Evolutionary conservation across 2,113 vertebrate species (phyloP).

Genomic region (Thamnophis sirtalis): DNA sequence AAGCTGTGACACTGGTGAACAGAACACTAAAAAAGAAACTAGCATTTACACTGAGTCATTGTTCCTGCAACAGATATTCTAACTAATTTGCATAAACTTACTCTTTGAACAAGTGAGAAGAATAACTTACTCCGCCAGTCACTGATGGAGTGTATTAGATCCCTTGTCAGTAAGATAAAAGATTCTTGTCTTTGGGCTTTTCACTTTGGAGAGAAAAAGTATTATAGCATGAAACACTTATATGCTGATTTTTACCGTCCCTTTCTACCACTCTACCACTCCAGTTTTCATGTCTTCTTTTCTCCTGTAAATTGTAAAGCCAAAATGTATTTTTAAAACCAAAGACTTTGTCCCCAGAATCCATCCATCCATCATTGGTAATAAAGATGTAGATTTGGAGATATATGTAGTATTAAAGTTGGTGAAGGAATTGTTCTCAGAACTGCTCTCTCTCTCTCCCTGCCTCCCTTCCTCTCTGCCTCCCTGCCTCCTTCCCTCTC

Average conservation of each 20-base stretch:
- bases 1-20: background rate
- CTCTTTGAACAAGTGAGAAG: background rate
- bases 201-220: background rate
- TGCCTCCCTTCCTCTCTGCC: too few species aligned
- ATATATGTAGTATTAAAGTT: background rate
- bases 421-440: background rate
- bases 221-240: background rate
- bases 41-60: background rate
- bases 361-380: background rate
- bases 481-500: too few species aligned
- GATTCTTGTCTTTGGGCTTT: background rate
- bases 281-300: background rate
- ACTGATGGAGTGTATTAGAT: conserved; percentile 17
- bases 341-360: background rate
- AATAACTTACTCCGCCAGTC: background rate
- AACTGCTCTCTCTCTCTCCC: background rate
- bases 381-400: background rate
- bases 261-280: background rate
- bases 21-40: background rate
- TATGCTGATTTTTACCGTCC: background rate
- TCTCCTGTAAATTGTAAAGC: background rate
- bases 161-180: conserved; percentile 14
- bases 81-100: background rate
- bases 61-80: background rate
- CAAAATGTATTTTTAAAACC: background rate